phyloP scores from a whole-genome alignment of 2,113 vertebrate genomes.

The Myotis davidii region DNA sequence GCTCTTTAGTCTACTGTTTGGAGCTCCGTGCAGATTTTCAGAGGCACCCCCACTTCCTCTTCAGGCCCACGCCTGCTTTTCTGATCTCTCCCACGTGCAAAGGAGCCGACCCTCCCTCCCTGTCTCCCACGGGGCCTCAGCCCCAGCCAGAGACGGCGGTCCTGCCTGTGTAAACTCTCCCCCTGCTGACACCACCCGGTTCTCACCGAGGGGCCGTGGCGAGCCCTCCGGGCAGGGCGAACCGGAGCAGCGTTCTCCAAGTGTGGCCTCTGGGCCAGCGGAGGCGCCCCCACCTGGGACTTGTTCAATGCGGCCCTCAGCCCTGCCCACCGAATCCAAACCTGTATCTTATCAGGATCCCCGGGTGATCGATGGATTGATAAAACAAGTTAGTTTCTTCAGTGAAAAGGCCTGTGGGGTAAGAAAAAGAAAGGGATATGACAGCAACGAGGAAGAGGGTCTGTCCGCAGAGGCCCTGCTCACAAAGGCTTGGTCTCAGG shows the following conservation, averaged over 20 bases:
- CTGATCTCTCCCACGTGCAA: not conserved
- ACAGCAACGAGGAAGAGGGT: not conserved
- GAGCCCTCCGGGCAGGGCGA: not conserved
- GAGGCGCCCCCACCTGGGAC: not conserved
- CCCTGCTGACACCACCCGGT: too few species aligned
- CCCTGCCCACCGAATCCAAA: not conserved
- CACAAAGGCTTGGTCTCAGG: not conserved
- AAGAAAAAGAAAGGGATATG: not conserved
- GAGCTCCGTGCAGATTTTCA: not conserved
- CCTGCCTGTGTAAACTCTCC: not conserved
- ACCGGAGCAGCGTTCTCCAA: not conserved
- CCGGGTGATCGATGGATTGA: not conserved
- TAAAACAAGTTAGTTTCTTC: not conserved
- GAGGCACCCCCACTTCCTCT: not conserved
- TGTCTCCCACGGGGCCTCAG: not conserved
- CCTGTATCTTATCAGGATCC: not conserved
- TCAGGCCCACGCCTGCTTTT: not conserved
- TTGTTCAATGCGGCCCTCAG: not conserved
- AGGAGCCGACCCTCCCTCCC: not conserved
- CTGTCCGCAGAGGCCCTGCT: not conserved
- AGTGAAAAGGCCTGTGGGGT: not conserved
- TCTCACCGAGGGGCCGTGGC: not conserved
- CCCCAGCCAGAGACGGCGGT: not conserved
- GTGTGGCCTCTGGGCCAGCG: not conserved
- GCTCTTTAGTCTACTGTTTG: not conserved